A percentile compares a stretch with the other conserved stretches of the same genome.
Conservation (phyloP, 2,797 vertebrate genomes). For the Diplodus puntazzo region DNA sequence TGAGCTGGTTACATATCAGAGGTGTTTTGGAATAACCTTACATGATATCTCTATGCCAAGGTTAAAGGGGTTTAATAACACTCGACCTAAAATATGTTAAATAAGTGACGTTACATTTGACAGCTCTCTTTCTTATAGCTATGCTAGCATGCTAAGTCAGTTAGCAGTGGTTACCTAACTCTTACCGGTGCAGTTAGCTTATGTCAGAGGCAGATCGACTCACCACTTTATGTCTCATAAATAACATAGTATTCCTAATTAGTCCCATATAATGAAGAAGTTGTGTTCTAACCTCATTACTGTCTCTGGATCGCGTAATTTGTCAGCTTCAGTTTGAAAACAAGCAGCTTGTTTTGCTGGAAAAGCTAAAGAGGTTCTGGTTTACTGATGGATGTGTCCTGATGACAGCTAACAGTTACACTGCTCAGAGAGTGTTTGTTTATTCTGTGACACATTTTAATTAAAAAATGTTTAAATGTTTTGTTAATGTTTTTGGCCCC, state of each 20-base stretch:
- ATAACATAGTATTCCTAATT: not conserved
- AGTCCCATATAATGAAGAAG: not conserved
- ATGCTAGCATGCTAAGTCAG: constrained; percentile 28
- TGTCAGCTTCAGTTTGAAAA: too few species aligned
- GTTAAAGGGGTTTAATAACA: not conserved
- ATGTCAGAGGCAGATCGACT: not conserved
- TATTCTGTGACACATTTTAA: too few species aligned
- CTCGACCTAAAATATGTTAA: fast-evolving
- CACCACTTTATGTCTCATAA: not conserved
- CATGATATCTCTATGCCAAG: fast-evolving
- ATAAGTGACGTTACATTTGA: not conserved
- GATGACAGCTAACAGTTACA: too few species aligned
- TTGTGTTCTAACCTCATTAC: not conserved
- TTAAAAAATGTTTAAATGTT: too few species aligned
- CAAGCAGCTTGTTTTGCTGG: too few species aligned
- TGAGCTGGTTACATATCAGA: not conserved
- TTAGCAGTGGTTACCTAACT: constrained; percentile 38
- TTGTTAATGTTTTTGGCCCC: too few species aligned
- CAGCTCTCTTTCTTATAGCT: not conserved
- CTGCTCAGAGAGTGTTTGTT: too few species aligned
- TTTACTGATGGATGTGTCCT: too few species aligned
- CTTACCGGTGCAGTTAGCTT: not conserved
- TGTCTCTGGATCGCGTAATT: not conserved
- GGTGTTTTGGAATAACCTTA: fast-evolving
- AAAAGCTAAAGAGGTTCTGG: too few species aligned